Evolutionary conservation across 1,140 invertebrate species (phyloP), one percentile per base, ranked within the genome.

Genomic region (Drosophila sulfurigaster): DNA sequence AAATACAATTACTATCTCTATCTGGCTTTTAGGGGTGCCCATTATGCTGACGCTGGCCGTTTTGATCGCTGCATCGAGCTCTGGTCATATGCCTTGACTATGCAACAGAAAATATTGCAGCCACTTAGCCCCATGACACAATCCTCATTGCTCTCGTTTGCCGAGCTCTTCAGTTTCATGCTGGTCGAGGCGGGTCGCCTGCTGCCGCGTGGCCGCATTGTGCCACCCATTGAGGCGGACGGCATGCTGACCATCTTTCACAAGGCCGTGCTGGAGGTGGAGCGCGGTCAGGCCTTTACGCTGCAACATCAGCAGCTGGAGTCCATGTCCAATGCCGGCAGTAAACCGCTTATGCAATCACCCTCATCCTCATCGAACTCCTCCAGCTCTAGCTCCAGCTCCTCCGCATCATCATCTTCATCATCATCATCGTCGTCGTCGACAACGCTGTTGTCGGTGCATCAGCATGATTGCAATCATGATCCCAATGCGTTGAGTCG

Each of bases 31-130:
- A 92, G 98, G 89, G 98, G 98, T 30, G 98, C 98, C 0, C 96
- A 98, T 48, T 99, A 99, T 93, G 98, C 98, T 13, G 98, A 98
- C 93, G 96, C 97, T 66, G 98, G 98, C 7, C 96, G 98, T 91
- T 99, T 99, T 93, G 95, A 95, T 77, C 95, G 98, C 58, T 99
- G 98, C 93, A 97, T 99, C 68, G 95, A 96, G 82, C 94, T 99
- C 32, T 99, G 98, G 98, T 98, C 97, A 93, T 98, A 99, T 93
- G 98, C 98, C n/a, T 93, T 99, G 7, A 97, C 99, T 91, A 98
- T 99, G 96, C 98, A 99, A 93, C 97, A 98, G 91, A 96, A 95
- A 69, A 97, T 98, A 93, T 94, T 99, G 58, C 97, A 98, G 80
- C 96, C 98, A n/a, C 94, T 99, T 6, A 98, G 97, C 93, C 97